Evolutionary conservation across 2,113 vertebrate species (phyloP).

Genomic region (Taxidea taxus): DNA sequence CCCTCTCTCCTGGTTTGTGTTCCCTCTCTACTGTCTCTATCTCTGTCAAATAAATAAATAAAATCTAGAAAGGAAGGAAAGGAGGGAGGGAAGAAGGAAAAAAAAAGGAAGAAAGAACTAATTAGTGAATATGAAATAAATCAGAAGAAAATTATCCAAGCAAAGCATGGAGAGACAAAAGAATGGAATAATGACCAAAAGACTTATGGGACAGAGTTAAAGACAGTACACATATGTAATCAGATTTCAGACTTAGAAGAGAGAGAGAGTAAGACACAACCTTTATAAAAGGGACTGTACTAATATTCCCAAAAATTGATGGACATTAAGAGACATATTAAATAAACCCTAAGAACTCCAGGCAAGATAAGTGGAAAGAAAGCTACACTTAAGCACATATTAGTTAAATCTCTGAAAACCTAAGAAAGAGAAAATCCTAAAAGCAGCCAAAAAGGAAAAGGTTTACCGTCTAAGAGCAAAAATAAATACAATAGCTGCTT

Average conservation of each 20-base stretch:
- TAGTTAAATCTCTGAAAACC: not conserved
- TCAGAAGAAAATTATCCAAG: not conserved
- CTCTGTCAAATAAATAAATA: too few species aligned
- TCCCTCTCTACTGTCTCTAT: too few species aligned
- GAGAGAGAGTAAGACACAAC: not conserved
- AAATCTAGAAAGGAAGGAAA: too few species aligned
- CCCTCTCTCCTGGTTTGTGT: too few species aligned
- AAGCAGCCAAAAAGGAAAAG: not conserved
- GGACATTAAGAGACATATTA: not conserved
- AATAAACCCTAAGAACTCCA: not conserved
- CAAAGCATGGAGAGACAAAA: not conserved
- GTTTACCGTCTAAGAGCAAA: not conserved
- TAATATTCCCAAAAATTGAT: not conserved
- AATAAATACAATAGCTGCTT: not conserved
- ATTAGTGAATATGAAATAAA: not conserved
- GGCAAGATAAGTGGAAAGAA: not conserved
- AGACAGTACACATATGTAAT: not conserved
- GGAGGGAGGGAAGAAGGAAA: too few species aligned
- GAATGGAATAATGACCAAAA: not conserved
- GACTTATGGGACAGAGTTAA: not conserved
- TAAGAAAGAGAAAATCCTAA: not conserved
- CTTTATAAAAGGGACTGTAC: not conserved
- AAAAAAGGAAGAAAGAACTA: not conserved
- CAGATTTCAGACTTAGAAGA: not conserved
- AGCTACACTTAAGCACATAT: not conserved